Base-by-base conservation (phyloP, 2,113 vertebrate species). In the Mesitornis unicolor region DNA sequence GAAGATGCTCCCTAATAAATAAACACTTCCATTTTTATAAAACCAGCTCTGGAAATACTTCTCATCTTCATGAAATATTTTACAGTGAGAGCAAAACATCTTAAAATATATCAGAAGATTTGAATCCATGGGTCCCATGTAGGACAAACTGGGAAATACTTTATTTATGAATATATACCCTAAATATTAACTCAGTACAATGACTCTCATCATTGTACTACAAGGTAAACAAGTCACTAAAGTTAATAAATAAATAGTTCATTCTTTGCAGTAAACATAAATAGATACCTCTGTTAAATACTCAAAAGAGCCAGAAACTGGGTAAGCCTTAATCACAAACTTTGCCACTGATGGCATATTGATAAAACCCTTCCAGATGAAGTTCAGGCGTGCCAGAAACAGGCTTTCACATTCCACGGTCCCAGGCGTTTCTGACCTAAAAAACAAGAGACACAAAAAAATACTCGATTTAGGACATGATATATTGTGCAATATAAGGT, bases 341-440 rank as follows among this genome's bases (percentile, higher is more conserved):
- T 99, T 99, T 24, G 99, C 99, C 82, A 99, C 99, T 56, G 99
- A 98, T 35, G 98, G 98, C 99, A 99, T 99, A 84, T 99, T 99
- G 97, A 99, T 99, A 97, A 99, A 99, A 67, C 99, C 99, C 88
- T 99, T 99, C 99, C 99, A 99, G 97, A 99, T 97, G 71, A 96
- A 98, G 95, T 98, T 98, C 95, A 99, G 96, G 81, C 97, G 98
- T 85, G 99, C 98, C 57, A 99, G 98, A 96, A 99, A 99, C 26
- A 98, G 96, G 16, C 98, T 98, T 92, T 99, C 99, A 97, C 99
- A 99, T 86, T 99, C 99, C 97, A 98, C 98, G 77, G 97, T 98
- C 84, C 98, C 98, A 80, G 98, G 97, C 9, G 98, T 98, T 96
- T 98, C 98, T 93, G 97, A 98, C 88, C 98, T 98, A 89, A 90